Percentiles rank a stretch among this genome's conserved stretches.
phyloP scores from a whole-genome alignment of 2,888 invertebrate species.

The Trachelus iudaicus region DNA sequence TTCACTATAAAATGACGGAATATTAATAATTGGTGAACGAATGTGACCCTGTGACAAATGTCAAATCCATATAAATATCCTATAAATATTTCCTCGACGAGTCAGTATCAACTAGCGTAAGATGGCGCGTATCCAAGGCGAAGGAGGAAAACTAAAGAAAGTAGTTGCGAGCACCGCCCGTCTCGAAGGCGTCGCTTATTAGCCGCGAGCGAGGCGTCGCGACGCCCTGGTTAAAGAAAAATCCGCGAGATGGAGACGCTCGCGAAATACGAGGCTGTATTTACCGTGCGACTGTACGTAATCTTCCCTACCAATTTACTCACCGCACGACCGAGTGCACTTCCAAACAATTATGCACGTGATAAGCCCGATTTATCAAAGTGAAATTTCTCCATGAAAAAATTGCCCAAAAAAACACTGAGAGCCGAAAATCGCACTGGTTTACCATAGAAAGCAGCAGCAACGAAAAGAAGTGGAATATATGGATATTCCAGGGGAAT shows the following conservation, averaged over 20 bases:
- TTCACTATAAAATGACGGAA: not conserved
- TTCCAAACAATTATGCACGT: not conserved
- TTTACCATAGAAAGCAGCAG: not conserved
- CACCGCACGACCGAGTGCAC: not conserved
- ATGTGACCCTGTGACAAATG: too few species aligned
- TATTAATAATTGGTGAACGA: not conserved
- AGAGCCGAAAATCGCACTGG: not conserved
- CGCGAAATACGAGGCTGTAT: not conserved
- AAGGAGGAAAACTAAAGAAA: not conserved
- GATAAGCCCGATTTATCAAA: not conserved
- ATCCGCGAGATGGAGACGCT: slow-evolving; percentile 62
- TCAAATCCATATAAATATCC: not conserved
- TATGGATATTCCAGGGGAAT: too few species aligned
- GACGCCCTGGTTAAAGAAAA: slow-evolving; percentile 58
- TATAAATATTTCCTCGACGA: too few species aligned
- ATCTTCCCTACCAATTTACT: not conserved
- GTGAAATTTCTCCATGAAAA: not conserved
- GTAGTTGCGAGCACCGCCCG: not conserved
- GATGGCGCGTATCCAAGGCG: not conserved
- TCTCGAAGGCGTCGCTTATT: slow-evolving; percentile 45
- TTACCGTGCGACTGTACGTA: not conserved
- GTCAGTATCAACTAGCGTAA: not conserved
- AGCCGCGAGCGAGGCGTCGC: slow-evolving; percentile 56
- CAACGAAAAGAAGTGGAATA: too few species aligned
- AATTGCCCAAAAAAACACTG: not conserved